These are phyloP conservation scores for Octopus bimaculoides DNA, from an alignment of 1,140 invertebrate genomes.

Conservation along the genomic window DNA sequence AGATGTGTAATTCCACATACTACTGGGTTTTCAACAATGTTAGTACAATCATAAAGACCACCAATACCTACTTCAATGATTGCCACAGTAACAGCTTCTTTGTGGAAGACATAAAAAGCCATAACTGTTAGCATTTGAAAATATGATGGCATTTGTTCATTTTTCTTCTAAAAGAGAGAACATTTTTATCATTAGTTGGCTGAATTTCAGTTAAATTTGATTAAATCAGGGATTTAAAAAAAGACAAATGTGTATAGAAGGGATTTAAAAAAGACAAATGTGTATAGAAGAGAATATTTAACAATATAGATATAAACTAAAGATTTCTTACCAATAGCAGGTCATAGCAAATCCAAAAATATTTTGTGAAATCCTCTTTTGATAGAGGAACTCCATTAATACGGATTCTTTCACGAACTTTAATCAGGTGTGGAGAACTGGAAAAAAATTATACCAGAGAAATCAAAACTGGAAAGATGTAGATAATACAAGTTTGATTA, in stretches of 20 bases:
- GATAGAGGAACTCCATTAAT: slow-evolving; percentile 80
- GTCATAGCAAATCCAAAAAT: slow-evolving; percentile 85
- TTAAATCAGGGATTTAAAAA: too few relatives aligned
- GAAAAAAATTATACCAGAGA: slow-evolving; percentile 25
- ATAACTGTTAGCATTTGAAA: slow-evolving; percentile 94
- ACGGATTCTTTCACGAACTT: slow-evolving; percentile 87
- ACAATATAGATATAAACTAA: too few relatives aligned
- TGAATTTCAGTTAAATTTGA: too few relatives aligned
- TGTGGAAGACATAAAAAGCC: slow-evolving; percentile 86
- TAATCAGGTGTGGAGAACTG: slow-evolving; percentile 91
- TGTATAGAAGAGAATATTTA: too few relatives aligned
- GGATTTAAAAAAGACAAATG: too few relatives aligned
- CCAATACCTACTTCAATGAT: slow-evolving; percentile 98
- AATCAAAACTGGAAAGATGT: neutral
- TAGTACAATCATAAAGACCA: slow-evolving; percentile 91
- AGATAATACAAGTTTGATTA: neutral
- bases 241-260: too few relatives aligned
- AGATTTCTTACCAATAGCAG: slow-evolving; percentile 50
- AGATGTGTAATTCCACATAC: slow-evolving; percentile 89
- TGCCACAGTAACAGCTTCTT: slow-evolving; percentile 83
- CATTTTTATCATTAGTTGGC: too few relatives aligned
- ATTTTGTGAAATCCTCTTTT: slow-evolving; percentile 70
- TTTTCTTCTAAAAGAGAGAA: slow-evolving; percentile 14
- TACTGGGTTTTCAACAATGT: slow-evolving; percentile 68
- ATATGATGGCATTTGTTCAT: slow-evolving; percentile 77